These are phyloP conservation scores for Drosophila arawakana DNA, from an alignment of 1,140 invertebrate species.

Conservation along the genomic window DNA sequence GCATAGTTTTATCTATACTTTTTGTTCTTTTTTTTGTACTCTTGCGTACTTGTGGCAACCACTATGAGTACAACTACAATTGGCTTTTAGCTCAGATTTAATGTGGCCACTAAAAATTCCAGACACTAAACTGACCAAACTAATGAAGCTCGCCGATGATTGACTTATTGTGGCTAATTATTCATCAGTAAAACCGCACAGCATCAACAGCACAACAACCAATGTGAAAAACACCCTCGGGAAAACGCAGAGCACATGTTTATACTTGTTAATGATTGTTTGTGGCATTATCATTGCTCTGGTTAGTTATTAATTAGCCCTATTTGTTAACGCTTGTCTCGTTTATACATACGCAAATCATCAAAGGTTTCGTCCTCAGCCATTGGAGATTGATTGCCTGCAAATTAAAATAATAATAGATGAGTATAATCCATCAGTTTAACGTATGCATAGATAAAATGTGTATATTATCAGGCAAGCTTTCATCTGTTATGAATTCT, in stretches of 20 bases:
- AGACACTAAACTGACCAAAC: slow-evolving; percentile 36
- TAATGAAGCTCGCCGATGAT: slow-evolving; percentile 69
- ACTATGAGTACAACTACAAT: slow-evolving; percentile 39
- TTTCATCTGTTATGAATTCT: no score
- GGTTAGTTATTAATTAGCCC: slow-evolving; percentile 45
- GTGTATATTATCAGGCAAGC: background rate
- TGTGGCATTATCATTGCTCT: slow-evolving; percentile 50
- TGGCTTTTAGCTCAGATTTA: slow-evolving; percentile 47
- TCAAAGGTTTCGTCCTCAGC: slow-evolving; percentile 62
- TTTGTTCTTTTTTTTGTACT: slow-evolving; percentile 1
- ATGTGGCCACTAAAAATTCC: slow-evolving; percentile 78
- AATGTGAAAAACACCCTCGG: background rate
- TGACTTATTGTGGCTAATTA: slow-evolving; percentile 71
- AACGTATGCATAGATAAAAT: background rate
- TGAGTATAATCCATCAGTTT: slow-evolving; percentile 28
- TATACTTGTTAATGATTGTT: slow-evolving; percentile 51
- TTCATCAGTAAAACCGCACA: slow-evolving; percentile 26
- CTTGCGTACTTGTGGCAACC: slow-evolving; percentile 7
- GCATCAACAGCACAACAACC: background rate
- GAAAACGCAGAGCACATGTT: slow-evolving; percentile 37
- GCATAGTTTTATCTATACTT: slow-evolving; percentile 19
- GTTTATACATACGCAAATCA: slow-evolving; percentile 68
- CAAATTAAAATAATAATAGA: slow-evolving; percentile 65
- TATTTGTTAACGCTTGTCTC: slow-evolving; percentile 27
- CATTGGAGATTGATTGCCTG: slow-evolving; percentile 74